A percentile compares a stretch with the other conserved stretches of the same genome.
phyloP scores from a whole-genome alignment of 1,140 invertebrate genomes.

The Fopius arisanus region DNA sequence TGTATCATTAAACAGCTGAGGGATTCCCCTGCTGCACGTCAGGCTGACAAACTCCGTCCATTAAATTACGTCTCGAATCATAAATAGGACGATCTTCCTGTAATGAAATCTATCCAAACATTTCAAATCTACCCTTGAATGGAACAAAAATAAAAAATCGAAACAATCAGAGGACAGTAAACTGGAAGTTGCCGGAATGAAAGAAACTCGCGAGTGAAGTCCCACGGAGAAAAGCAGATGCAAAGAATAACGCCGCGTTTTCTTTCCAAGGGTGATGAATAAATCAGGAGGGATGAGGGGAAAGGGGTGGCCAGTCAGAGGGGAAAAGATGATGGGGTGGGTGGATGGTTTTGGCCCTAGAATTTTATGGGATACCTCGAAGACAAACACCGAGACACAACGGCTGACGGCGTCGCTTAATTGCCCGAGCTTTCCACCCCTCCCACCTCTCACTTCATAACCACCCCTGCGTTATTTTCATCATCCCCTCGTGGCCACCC shows the following conservation, averaged over 20 bases:
- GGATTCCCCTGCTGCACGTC: too few relatives aligned
- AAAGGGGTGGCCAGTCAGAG: slow-evolving; percentile 32
- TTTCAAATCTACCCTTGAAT: too few relatives aligned
- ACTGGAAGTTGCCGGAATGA: background rate
- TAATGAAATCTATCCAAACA: too few relatives aligned
- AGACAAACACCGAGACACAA: slow-evolving; percentile 58
- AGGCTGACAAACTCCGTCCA: background rate
- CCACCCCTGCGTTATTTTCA: background rate
- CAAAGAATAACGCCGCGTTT: slow-evolving; percentile 41
- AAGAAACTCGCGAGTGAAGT: slow-evolving; percentile 24
- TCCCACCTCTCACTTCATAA: slow-evolving; percentile 16
- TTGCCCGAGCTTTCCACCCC: slow-evolving; percentile 44
- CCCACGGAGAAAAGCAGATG: slow-evolving; percentile 26
- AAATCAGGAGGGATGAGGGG: slow-evolving; percentile 46
- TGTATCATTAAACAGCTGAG: too few relatives aligned
- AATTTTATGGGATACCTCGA: slow-evolving; percentile 50
- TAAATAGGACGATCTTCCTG: background rate
- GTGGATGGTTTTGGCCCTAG: slow-evolving; percentile 39
- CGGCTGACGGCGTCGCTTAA: slow-evolving; percentile 55
- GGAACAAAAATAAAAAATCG: background rate
- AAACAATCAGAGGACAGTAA: background rate
- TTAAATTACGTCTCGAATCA: background rate
- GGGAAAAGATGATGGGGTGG: slow-evolving; percentile 38
- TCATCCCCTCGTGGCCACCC: background rate
- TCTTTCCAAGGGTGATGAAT: slow-evolving; percentile 43